Base-by-base conservation (phyloP, 2,797 vertebrate species). In the Adrianichthys oophorus region DNA sequence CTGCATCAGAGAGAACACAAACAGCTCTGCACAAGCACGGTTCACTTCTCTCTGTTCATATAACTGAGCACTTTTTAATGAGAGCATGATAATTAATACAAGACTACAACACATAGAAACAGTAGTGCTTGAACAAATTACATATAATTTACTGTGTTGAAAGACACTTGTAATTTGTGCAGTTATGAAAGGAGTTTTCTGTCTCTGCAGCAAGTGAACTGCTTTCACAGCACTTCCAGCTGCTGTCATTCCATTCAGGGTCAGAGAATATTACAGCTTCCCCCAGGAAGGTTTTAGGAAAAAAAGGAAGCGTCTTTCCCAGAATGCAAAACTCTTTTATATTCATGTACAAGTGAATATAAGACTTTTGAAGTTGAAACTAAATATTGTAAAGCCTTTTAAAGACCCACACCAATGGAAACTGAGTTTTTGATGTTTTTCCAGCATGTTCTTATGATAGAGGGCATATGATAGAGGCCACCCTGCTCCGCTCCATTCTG, bases 41-140 rank as follows among this genome's bases (percentile, higher is more conserved):
- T 51, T 12, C 32, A 42, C 4, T 65, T 56, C 18, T 62, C 2
- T 40, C n/a, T 69, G 59, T 59, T 71, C 24, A 43, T 32, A 43
- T n/a, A 64, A 56, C 73, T 68, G 4, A 43, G 15, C 26, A 1
- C 0, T 62, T 80, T 60, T 72, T 78, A 69, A 68, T 65, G 59
- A 67, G 37, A 41, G 32, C 4, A 0, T 51, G 14, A 16, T 50
- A 58, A 60, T 48, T 1, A 60, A 47, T 29, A 48, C 15, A 41
- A 46, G 7, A 57, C 42, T 0, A 15, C 17, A 64, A 29, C 0
- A 21, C 10, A 17, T 7, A 46, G 16, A 3, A 47, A 24, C n/a
- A 45, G n/a, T 52, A 42, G 21, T 12, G 18, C 18, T 46, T 44
- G 21, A 48, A 55, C 19, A 60, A 44, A 52, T 57, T 46, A 41